Conservation (phyloP, 2,797 vertebrate genomes). For the Coregonus sp. region DNA sequence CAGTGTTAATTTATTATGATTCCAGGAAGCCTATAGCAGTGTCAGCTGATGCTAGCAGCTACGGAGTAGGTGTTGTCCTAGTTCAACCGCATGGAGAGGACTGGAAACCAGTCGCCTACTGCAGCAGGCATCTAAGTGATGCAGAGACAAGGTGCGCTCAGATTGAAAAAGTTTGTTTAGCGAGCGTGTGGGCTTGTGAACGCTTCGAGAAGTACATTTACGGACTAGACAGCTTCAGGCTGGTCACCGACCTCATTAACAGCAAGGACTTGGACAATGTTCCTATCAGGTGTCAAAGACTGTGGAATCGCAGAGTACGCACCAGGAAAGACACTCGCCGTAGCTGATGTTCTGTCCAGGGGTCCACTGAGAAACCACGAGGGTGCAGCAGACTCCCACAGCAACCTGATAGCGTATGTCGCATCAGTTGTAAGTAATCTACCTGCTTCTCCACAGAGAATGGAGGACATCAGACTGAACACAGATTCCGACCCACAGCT, state of each 20-base stretch:
- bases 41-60: constrained; percentile 24
- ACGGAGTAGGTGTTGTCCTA: constrained; percentile 8
- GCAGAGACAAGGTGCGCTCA: too few relatives aligned
- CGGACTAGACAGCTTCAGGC: too few relatives aligned
- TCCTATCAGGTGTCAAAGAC: too few relatives aligned
- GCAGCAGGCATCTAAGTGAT: not conserved
- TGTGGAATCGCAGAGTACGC: not conserved
- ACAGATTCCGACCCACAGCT: constrained; percentile 8
- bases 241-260: too few relatives aligned
- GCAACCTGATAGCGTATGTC: constrained; percentile 7
- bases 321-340: too few relatives aligned
- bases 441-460: constrained; percentile 18
- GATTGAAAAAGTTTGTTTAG: too few relatives aligned
- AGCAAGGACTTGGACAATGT: too few relatives aligned
- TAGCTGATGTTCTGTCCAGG: too few relatives aligned
- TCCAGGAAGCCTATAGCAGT: constrained; percentile 13
- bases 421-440: constrained; percentile 8
- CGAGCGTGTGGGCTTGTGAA: too few relatives aligned
- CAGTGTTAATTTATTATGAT: not conserved
- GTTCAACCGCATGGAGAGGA: not conserved
- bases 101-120: constrained; percentile 12
- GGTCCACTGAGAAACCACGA: constrained; percentile 15
- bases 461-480: constrained; percentile 7
- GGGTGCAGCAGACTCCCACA: not conserved
- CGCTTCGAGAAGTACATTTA: too few relatives aligned